Conservation (phyloP, 92 coral and sea anemone species). For the Parazoanthus atlanticus region DNA sequence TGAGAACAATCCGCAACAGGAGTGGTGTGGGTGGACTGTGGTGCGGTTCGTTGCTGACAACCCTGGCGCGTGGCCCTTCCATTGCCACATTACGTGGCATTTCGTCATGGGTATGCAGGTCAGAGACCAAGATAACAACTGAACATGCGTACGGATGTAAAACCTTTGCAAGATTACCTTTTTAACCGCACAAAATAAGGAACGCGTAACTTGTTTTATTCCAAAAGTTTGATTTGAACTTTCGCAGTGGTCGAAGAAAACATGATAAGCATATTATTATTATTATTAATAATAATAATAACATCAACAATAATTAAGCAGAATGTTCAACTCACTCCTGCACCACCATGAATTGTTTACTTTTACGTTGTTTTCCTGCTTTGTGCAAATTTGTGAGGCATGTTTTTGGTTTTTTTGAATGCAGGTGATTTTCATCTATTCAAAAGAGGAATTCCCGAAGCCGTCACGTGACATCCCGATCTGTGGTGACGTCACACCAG, state of each 20-base stretch:
- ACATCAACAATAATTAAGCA: no score
- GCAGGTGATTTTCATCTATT: conserved; percentile 47
- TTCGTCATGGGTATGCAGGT: conserved; percentile 57
- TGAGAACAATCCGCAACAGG: conserved; percentile 30
- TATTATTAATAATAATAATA: no score
- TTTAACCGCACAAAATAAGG: neutral
- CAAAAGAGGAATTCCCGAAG: conserved; percentile 31
- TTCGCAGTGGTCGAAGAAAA: no score
- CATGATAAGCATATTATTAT: no score
- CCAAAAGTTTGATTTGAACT: no score
- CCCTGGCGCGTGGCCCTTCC: conserved; percentile 58
- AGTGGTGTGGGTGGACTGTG: conserved; percentile 39
- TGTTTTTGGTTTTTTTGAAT: neutral
- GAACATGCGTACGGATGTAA: no score
- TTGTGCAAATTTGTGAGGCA: neutral
- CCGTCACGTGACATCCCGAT: conserved; percentile 48
- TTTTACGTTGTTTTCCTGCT: no score
- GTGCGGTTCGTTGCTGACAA: conserved; percentile 51
- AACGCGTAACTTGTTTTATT: no score
- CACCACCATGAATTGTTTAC: no score
- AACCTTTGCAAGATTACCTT: no score
- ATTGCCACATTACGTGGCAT: conserved; percentile 54
- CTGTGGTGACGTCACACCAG: conserved; percentile 53
- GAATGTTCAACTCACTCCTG: no score
- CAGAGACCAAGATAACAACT: neutral